Evolutionary conservation across 2,113 vertebrate genomes (phyloP), one percentile per base, ranked within the genome.

Genomic region (Campylomormyrus numenius): DNA sequence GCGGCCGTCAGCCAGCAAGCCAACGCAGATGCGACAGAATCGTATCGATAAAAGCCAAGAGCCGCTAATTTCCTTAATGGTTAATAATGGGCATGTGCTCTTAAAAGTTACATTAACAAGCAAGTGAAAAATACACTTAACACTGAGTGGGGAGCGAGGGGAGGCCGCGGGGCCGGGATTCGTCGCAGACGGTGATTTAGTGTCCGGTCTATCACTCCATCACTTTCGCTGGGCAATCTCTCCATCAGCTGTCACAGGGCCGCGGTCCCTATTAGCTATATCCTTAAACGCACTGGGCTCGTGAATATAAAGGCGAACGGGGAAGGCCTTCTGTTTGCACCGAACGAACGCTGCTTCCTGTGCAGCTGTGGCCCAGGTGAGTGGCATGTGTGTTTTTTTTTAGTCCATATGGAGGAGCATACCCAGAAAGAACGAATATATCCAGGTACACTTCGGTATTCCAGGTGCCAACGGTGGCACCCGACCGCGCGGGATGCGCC

Each of bases 281-380:
- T 95, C 91, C 90, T 95, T 95, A 95, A 96, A 96, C 94, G 94
- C 94, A 93, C 94, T 85, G 90, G 93, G 92, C 94, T 19, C 1
- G 95, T 96, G 95, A 94, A 96, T 95, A 95, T 96, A 95, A 95
- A 96, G 95, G 95, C 95, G 95, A 95, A 95, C 95, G 95, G 92
- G 90, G 91, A 94, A 93, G 95, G 94, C 95, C 93, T 94, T 93
- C 91, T 91, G 93, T 93, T 93, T 94, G 5, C 93, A 92, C 90
- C 93, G 93, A 94, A 94, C 93, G 27, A 94, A 95, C 92, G 94
- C 93, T 92, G 92, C 94, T 90, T 93, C 95, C 15, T 24, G 94
- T 92, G 90, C 92, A 92, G 91, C 88, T 83, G 89, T 91, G 92
- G 91, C 91, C 92, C 91, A 91, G 93, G 91, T 93, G 91, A 13